These are phyloP conservation scores for Anomalospiza imberbis DNA, from an alignment of 2,797 vertebrate genomes.

Conservation along the genomic window DNA sequence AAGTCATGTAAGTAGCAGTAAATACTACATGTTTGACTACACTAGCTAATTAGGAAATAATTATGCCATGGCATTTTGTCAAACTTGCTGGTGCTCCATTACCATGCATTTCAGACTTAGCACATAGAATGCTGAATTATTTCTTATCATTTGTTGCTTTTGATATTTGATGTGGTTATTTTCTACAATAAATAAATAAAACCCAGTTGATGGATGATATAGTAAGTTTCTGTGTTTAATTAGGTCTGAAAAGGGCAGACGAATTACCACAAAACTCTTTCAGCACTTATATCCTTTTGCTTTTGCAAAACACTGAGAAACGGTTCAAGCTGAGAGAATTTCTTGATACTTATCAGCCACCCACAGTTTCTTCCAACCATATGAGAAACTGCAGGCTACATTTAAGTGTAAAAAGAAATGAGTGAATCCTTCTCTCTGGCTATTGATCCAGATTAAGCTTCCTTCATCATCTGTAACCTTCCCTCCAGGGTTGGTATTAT, in stretches of 20 bases:
- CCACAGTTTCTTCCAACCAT: background rate
- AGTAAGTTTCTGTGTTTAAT: background rate
- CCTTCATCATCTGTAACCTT: background rate
- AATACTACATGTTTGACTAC: slow-evolving; percentile 62
- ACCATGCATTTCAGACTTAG: slow-evolving; percentile 36
- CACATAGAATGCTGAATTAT: background rate
- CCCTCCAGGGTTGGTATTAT: background rate
- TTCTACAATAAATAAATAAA: slow-evolving; percentile 1
- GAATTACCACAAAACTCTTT: background rate
- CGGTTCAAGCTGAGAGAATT: background rate
- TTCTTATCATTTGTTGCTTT: background rate
- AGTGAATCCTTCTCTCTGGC: background rate
- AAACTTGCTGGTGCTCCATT: slow-evolving; percentile 26
- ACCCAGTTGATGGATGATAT: background rate
- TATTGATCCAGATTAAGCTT: background rate
- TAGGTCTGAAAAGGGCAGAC: background rate
- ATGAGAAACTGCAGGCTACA: background rate
- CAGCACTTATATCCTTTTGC: background rate
- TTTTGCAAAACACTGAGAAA: background rate
- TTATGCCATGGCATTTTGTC: slow-evolving; percentile 59
- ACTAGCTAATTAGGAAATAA: slow-evolving; percentile 63
- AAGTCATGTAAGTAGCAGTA: slow-evolving; percentile 54
- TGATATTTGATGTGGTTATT: background rate
- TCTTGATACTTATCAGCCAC: background rate
- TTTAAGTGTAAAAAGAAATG: background rate